Percentiles rank a stretch among this genome's conserved stretches.
These are phyloP conservation scores for Drosophila incognita DNA, from an alignment of 2,888 invertebrate species.

Conservation along the genomic window DNA sequence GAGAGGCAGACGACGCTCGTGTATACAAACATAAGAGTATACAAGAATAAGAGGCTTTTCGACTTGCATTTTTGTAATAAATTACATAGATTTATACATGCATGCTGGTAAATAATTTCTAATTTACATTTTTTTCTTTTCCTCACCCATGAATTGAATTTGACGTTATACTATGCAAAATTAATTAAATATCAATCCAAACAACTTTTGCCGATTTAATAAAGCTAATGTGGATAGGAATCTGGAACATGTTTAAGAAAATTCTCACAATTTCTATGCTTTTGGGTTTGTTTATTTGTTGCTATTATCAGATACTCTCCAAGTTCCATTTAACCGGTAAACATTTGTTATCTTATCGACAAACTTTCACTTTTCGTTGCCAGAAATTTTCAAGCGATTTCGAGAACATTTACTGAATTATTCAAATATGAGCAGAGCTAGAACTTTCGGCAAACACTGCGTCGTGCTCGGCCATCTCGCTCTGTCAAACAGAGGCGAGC, in stretches of 20 bases:
- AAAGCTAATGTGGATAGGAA: neutral
- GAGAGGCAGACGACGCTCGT: neutral
- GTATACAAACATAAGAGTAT: too few relatives aligned
- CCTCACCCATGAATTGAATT: neutral
- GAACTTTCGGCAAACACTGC: constrained; percentile 49
- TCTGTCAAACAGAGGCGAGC: constrained; percentile 15
- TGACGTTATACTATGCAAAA: neutral
- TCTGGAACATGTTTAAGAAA: constrained; percentile 14
- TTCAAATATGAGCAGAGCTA: constrained; percentile 6
- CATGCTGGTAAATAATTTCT: neutral
- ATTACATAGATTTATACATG: neutral
- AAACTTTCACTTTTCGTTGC: constrained; percentile 60
- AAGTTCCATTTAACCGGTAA: neutral
- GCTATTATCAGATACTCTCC: neutral
- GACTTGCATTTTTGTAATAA: neutral
- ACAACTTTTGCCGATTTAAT: neutral
- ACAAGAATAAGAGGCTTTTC: neutral
- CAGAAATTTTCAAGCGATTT: constrained; percentile 44
- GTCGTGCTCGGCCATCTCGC: constrained; percentile 7
- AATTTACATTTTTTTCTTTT: neutral
- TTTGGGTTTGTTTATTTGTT: constrained; percentile 1
- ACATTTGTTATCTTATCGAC: constrained; percentile 14
- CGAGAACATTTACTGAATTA: constrained; percentile 47
- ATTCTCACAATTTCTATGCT: constrained; percentile 1
- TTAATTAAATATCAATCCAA: neutral